A percentile compares a stretch with the other conserved stretches of the same genome.
Evolutionary conservation across 2,797 vertebrate species (phyloP).

Genomic region (Nothura maculosa): DNA sequence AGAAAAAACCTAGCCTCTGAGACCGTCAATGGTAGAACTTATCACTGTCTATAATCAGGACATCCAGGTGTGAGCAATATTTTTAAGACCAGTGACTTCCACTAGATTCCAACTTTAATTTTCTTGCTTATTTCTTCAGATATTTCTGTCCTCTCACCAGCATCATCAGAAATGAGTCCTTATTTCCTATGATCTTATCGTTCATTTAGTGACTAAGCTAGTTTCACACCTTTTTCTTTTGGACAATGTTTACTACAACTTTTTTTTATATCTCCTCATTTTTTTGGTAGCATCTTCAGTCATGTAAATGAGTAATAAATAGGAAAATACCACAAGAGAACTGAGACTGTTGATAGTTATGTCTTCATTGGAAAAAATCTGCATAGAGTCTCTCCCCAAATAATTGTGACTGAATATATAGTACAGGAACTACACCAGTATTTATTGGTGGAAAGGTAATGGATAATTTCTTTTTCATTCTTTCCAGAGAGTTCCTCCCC

Average conservation of each 20-base stretch:
- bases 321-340: not conserved
- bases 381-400: not conserved
- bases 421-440: not conserved
- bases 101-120: not conserved
- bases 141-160: not conserved
- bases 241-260: not conserved
- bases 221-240: not conserved
- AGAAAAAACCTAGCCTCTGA: not conserved
- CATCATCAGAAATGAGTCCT: not conserved
- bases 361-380: not conserved
- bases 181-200: not conserved
- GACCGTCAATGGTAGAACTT: rapidly evolving
- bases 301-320: not conserved
- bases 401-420: not conserved
- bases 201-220: not conserved
- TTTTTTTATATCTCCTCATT: not conserved
- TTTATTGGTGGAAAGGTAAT: not conserved
- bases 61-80: not conserved
- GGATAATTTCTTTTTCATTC: not conserved
- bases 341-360: not conserved
- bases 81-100: not conserved
- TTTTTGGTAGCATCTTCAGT: not conserved
- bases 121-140: not conserved
- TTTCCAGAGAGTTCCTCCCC: not conserved
- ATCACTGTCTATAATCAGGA: not conserved